phyloP scores from a whole-genome alignment of 2,113 vertebrate species.

The Microcebus murinus region DNA sequence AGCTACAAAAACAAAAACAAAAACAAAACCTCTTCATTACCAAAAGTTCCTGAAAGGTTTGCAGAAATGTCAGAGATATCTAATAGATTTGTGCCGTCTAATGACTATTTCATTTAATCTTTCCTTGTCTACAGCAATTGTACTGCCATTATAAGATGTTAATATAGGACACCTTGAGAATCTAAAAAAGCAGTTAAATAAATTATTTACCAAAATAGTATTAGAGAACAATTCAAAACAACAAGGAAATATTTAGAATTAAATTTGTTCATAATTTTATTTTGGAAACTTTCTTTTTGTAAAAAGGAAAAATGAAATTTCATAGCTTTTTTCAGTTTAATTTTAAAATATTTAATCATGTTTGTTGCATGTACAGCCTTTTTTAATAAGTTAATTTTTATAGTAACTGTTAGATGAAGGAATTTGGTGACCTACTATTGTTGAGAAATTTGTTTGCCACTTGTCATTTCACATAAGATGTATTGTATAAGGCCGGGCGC shows the following conservation, averaged over 20 bases:
- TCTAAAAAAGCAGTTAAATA: slow-evolving; percentile 87
- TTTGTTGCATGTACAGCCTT: background rate
- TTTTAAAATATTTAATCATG: slow-evolving; percentile 52
- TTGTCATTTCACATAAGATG: background rate
- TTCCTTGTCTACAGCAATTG: slow-evolving; percentile 83
- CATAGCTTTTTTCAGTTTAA: background rate
- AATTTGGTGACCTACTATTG: background rate
- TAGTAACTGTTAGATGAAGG: background rate
- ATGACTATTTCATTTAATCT: slow-evolving; percentile 91
- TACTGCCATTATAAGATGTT: slow-evolving; percentile 87
- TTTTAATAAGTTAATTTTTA: background rate
- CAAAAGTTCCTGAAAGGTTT: slow-evolving; percentile 89
- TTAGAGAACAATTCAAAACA: slow-evolving; percentile 20
- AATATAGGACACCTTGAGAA: slow-evolving; percentile 84
- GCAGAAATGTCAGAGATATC: slow-evolving; percentile 90
- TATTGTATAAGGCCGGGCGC: too few relatives aligned
- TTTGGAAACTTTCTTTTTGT: slow-evolving; percentile 40
- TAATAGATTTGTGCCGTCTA: slow-evolving; percentile 96
- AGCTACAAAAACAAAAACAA: slow-evolving; percentile 84
- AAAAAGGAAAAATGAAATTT: slow-evolving; percentile 32
- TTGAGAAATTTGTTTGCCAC: slow-evolving; percentile 43
- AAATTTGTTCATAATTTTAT: background rate
- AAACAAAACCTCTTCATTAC: slow-evolving; percentile 86
- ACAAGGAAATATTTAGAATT: slow-evolving; percentile 57
- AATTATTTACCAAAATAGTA: slow-evolving; percentile 61